Evolutionary conservation across 1,140 invertebrate species (phyloP).

Genomic region (Macrobrachium rosenbergii): DNA sequence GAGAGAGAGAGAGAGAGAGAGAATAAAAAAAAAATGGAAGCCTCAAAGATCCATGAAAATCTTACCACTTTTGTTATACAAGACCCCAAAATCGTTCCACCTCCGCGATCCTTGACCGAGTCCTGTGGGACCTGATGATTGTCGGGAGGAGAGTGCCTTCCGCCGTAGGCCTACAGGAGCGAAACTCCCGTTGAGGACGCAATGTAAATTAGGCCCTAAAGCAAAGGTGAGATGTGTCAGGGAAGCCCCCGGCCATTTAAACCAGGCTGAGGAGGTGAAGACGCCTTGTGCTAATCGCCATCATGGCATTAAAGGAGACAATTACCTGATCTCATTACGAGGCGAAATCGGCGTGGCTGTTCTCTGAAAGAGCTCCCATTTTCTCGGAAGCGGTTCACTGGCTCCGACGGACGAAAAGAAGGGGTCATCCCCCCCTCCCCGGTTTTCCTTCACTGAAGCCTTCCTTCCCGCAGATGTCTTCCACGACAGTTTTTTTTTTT

Average conservation of each 20-base stretch:
- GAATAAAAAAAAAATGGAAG: too few species aligned
- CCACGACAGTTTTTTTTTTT: neutral
- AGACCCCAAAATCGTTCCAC: conserved; percentile 15
- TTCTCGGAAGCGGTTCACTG: conserved; percentile 61
- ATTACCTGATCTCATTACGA: conserved; percentile 57
- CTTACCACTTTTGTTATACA: too few species aligned
- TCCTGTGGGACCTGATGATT: conserved; percentile 31
- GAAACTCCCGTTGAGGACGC: conserved; percentile 14
- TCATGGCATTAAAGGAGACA: conserved; percentile 60
- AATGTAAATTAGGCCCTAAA: neutral
- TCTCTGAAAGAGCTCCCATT: conserved; percentile 55
- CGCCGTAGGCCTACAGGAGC: neutral
- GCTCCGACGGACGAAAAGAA: conserved; percentile 28
- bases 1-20: too few species aligned
- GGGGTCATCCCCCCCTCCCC: conserved; percentile 31
- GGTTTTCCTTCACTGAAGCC: conserved; percentile 8
- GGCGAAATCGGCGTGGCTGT: conserved; percentile 38
- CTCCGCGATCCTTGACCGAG: conserved; percentile 47
- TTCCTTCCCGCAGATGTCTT: conserved; percentile 1
- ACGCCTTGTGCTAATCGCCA: conserved; percentile 58
- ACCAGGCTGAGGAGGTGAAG: conserved; percentile 55
- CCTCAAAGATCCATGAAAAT: too few species aligned
- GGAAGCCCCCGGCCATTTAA: conserved; percentile 39
- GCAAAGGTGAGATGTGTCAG: neutral
- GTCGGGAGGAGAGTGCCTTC: neutral